phyloP scores from a whole-genome alignment of 30 jellyfish, hydroid and myxozoan species.

The Cassiopea xamachana region DNA sequence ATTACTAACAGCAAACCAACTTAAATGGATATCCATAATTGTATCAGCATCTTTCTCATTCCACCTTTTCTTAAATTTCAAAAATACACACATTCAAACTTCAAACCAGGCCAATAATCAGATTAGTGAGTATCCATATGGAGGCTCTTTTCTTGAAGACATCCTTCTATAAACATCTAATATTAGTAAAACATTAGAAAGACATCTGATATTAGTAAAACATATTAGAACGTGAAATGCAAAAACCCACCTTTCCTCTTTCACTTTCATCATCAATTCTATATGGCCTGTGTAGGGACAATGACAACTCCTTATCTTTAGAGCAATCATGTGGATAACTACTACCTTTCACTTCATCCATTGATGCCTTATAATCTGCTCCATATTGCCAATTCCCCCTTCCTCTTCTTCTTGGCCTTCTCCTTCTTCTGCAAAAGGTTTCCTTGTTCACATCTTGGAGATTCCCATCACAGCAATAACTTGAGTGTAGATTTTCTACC shows the following conservation, averaged over 20 bases:
- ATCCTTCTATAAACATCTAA: too few species aligned
- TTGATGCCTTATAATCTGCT: conserved; percentile 8
- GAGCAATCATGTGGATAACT: neutral
- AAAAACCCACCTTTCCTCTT: neutral
- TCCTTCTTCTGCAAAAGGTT: neutral
- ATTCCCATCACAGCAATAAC: neutral
- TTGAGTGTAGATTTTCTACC: conserved; percentile 16
- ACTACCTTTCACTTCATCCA: conserved; percentile 2
- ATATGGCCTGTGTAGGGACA: neutral
- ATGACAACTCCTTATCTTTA: neutral
- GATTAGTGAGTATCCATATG: too few species aligned
- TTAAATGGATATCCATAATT: too few species aligned
- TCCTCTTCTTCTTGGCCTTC: conserved; percentile 62
- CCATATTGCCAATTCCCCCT: conserved; percentile 60
- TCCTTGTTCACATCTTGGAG: neutral
- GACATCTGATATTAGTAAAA: too few species aligned
- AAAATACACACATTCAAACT: too few species aligned
- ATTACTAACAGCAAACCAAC: too few species aligned
- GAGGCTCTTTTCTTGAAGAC: too few species aligned
- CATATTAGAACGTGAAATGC: too few species aligned
- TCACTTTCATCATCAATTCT: neutral
- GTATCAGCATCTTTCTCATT: too few species aligned
- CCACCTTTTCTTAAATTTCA: too few species aligned
- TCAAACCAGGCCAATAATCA: too few species aligned
- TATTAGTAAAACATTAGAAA: too few species aligned